Percentiles rank a stretch among this genome's conserved stretches.
phyloP scores from a whole-genome alignment of 2,888 invertebrate genomes.

The Lottia scabra region DNA sequence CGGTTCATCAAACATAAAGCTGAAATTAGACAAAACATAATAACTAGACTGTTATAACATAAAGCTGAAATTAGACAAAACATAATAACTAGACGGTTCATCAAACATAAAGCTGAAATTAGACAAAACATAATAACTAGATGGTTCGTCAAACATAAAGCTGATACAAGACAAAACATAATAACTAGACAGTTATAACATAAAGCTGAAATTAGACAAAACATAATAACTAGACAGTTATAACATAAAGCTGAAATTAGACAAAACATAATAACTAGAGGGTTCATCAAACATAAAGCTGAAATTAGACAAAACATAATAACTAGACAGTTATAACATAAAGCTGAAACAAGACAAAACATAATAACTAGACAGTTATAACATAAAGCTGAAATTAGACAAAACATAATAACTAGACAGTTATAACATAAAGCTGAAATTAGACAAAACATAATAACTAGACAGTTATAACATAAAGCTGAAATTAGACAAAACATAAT shows the following conservation, averaged over 20 bases:
- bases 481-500: background rate
- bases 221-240: background rate
- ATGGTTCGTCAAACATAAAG: slow-evolving; percentile 3
- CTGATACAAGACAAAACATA: background rate
- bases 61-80: background rate
- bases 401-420: background rate
- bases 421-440: slow-evolving; percentile 4
- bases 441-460: slow-evolving; percentile 79
- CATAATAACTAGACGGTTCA: slow-evolving; percentile 93
- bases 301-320: background rate
- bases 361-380: background rate
- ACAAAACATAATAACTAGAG: no score
- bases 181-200: slow-evolving; percentile 5
- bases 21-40: background rate
- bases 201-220: background rate
- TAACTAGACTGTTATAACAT: background rate
- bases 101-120: slow-evolving; percentile 91
- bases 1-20: slow-evolving; percentile 1
- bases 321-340: background rate
- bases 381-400: slow-evolving; percentile 6
- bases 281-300: slow-evolving; percentile 7
- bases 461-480: slow-evolving; percentile 81
- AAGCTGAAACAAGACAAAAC: background rate
- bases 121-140: background rate
- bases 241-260: slow-evolving; percentile 8